These are phyloP conservation scores for Acrocephalus arundinaceus DNA, from an alignment of 2,113 vertebrate species.

Conservation along the genomic window DNA sequence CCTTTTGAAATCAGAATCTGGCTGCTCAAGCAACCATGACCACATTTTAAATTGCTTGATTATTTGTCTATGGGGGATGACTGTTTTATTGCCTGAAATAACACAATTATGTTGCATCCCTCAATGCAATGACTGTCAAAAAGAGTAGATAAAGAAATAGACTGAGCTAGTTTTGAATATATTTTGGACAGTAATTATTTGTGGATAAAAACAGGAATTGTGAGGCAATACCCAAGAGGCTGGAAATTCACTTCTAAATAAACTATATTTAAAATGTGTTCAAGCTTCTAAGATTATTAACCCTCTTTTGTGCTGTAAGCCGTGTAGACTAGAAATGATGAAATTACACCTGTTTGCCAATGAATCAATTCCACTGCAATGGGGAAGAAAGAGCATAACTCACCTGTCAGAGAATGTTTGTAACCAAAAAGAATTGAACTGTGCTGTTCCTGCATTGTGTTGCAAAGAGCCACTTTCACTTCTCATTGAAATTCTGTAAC, in stretches of 20 bases:
- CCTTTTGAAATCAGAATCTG: constrained; percentile 45
- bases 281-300: neutral
- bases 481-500: neutral
- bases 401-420: neutral
- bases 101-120: constrained; percentile 48
- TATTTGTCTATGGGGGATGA: constrained; percentile 58
- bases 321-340: neutral
- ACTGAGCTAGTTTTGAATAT: constrained; percentile 51
- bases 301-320: neutral
- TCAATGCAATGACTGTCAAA: constrained; percentile 46
- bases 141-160: constrained; percentile 62
- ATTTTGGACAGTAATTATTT: constrained; percentile 47
- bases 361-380: neutral
- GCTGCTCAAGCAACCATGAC: constrained; percentile 49
- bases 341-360: neutral
- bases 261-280: neutral
- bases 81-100: constrained; percentile 72
- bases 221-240: constrained; percentile 5
- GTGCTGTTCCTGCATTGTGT: neutral
- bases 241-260: constrained; percentile 5
- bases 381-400: neutral
- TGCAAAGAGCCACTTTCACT: neutral
- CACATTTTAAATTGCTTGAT: constrained; percentile 64
- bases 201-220: constrained; percentile 6
- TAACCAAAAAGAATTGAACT: neutral